These are phyloP conservation scores for Lysiphlebus fabarum DNA, from an alignment of 1,140 invertebrate genomes.

Conservation along the genomic window DNA sequence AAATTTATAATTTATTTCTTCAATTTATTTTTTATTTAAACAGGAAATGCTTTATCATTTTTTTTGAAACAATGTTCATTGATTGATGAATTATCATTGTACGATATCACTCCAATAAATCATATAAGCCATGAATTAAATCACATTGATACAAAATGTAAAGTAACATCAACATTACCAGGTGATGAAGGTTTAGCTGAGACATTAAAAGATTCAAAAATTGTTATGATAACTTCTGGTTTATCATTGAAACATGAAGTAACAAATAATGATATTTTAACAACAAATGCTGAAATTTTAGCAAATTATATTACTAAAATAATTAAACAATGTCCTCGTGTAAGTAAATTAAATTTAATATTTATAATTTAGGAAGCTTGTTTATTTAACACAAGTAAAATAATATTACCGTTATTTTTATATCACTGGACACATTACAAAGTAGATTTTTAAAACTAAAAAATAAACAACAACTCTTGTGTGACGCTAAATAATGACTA, in stretches of 20 bases:
- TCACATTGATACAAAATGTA: slow-evolving; percentile 62
- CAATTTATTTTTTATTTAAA: slow-evolving; percentile 16
- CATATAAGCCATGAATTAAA: slow-evolving; percentile 60
- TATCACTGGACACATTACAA: too few relatives aligned
- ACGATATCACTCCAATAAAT: slow-evolving; percentile 53
- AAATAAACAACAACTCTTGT: too few relatives aligned
- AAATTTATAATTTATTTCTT: slow-evolving; percentile 1
- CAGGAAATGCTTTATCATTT: slow-evolving; percentile 50
- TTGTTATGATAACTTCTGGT: slow-evolving; percentile 57
- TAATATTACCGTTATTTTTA: too few relatives aligned
- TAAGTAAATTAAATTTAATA: slow-evolving; percentile 42
- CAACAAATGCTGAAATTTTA: slow-evolving; percentile 52
- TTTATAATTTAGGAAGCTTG: neutral
- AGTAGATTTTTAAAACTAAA: too few relatives aligned
- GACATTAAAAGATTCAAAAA: slow-evolving; percentile 51
- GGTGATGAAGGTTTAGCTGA: slow-evolving; percentile 39
- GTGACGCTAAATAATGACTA: slow-evolving; percentile 5
- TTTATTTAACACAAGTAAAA: neutral
- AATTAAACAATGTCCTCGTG: slow-evolving; percentile 54
- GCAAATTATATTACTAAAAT: slow-evolving; percentile 53
- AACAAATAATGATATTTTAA: slow-evolving; percentile 44
- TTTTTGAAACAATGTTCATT: slow-evolving; percentile 61
- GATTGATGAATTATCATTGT: slow-evolving; percentile 62
- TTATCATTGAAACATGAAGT: slow-evolving; percentile 10
- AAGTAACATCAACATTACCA: slow-evolving; percentile 60